Conservation (phyloP, 2,888 invertebrate genomes). For the Limnephilus auricula region DNA sequence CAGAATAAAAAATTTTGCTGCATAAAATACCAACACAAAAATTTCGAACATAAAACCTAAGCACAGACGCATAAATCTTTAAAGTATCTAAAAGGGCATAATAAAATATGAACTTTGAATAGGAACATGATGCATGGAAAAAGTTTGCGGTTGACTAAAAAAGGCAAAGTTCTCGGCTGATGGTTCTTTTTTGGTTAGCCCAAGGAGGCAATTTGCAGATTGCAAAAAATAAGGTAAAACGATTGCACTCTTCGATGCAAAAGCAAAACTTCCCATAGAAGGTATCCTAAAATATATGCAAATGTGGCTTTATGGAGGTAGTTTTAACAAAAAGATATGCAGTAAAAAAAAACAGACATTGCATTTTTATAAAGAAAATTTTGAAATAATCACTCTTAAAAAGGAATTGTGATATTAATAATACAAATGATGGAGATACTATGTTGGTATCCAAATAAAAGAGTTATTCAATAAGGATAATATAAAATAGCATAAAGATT, state of each 20-base stretch:
- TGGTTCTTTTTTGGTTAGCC: slow-evolving; percentile 18
- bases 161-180: background rate
- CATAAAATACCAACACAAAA: background rate
- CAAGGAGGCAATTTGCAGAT: slow-evolving; percentile 18
- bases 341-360: background rate
- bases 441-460: background rate
- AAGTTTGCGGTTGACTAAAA: background rate
- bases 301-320: background rate
- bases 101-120: slow-evolving; percentile 16
- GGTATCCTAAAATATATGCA: slow-evolving; percentile 27
- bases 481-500: background rate
- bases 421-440: no score
- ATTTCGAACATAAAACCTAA: background rate
- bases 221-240: slow-evolving; percentile 15
- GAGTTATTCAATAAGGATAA: background rate
- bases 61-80: background rate
- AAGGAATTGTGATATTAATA: background rate
- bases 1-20: background rate
- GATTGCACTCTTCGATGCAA: slow-evolving; percentile 6
- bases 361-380: background rate
- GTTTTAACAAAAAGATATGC: background rate
- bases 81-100: background rate
- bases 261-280: background rate
- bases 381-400: background rate
- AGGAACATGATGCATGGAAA: slow-evolving; percentile 13